Conservation (phyloP, 2,888 invertebrate species). For the Chrysolina haemoptera region DNA sequence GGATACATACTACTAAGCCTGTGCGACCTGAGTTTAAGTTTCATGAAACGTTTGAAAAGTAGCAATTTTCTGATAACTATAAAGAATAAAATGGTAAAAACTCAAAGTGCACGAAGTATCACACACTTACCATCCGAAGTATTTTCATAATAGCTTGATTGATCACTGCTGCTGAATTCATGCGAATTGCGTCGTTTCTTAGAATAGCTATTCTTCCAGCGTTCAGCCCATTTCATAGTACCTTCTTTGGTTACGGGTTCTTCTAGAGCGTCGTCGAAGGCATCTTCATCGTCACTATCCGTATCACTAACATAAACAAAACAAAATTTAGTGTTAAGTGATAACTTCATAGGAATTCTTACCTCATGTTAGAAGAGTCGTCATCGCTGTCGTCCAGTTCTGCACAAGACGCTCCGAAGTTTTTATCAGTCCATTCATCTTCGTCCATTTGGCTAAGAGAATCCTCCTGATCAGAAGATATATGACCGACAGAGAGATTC, state of each 20-base stretch:
- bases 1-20: conserved; percentile 47
- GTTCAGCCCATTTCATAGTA: conserved; percentile 79
- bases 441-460: conserved; percentile 88
- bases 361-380: conserved; percentile 74
- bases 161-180: conserved; percentile 66
- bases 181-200: conserved; percentile 64
- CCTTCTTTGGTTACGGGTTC: conserved; percentile 77
- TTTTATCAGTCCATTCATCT: conserved; percentile 96
- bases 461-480: conserved; percentile 77
- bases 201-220: conserved; percentile 76
- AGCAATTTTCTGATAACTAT: conserved; percentile 47
- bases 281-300: conserved; percentile 77
- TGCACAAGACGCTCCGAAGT: conserved; percentile 87
- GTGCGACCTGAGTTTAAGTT: conserved; percentile 37
- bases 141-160: conserved; percentile 71
- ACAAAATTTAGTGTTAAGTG: no score
- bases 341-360: neutral
- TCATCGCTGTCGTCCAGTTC: conserved; percentile 74
- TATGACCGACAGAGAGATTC: conserved; percentile 75
- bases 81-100: conserved; percentile 29
- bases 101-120: neutral
- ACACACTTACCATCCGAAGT: conserved; percentile 69
- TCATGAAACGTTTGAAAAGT: conserved; percentile 44
- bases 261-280: conserved; percentile 80
- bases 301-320: conserved; percentile 70